Base-by-base conservation (phyloP, 2,888 invertebrate species). In the Aporophyla nigra region DNA sequence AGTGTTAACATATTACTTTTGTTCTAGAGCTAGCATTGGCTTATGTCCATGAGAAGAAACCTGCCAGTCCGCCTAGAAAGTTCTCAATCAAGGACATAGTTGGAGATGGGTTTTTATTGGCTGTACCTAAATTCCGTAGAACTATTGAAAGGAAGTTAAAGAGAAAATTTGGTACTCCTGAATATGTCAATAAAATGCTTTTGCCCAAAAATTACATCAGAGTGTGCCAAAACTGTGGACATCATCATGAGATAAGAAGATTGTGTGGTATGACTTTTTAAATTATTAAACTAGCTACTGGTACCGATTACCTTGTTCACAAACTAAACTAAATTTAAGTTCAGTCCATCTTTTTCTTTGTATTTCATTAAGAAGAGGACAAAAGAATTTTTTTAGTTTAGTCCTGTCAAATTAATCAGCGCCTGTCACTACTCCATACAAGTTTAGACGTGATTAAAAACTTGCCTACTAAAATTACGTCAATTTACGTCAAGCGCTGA, bases 151-250 rank as follows among this genome's bases (percentile, higher is more conserved):
- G 96, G 91, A 97, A 98, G 78, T 93, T 97, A 86, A 98, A 97
- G 63, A 97, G 99, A 66, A 98, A 98, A 93, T 99, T 97, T 93
- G 99, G 99, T 0, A 84, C 91, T 59, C 97, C 97, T 0, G 96
- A 98, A 0, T 97, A 98, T 92, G 93, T 97, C 19, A 97, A 97
- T 97, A 98, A 99, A 94, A 97, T 98, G 81, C 91, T 98, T 21
- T 95, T 97, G 43, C 98, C 98, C 0, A 98, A 98, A 92, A 98
- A 96, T 6, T 97, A 98, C 93, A 96, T 99, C 51, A 95, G 98
- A 82, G 97, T 97, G 0, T 99, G 99, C 90, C 96, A 97, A 82
- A 97, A 97, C 65, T 99, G 99, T 95, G 99, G 99, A 0, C 97
- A 98, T 93, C 97, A 98, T 94, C 97, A 99, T 93, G 98, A 99